Base-by-base conservation (phyloP, 2,113 vertebrate genomes). In the Tachysurus vachellii region DNA sequence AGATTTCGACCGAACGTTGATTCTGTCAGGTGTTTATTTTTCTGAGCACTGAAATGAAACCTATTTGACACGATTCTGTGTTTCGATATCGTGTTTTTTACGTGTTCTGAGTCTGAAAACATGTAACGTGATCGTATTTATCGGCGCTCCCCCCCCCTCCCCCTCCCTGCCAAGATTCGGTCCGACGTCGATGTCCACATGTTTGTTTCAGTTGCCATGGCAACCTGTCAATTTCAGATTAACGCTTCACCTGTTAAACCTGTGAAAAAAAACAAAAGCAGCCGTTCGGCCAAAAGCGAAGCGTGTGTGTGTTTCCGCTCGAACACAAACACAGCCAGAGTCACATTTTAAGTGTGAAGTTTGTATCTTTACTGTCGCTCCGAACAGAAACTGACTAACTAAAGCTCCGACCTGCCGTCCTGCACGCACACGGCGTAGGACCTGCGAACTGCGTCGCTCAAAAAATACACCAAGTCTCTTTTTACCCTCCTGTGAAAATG, bases 11-110 rank as follows among this genome's bases (percentile, higher is more conserved):
- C 54, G 2, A 57, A 57, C 76, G 11, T 12, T 11, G 8, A 21
- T 12, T 80, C 77, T 59, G 77, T 80, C 50, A 79, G 21, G 77
- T 59, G 77, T 54, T 79, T 54, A 8, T 53, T 77, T 77, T 79
- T 19, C 3, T 80, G 23, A 80, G 11, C 17, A 57, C 54, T 19
- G 16, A 59, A 19, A 42, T 28, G 17, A 53, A 23, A 23, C 44
- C 23, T 47, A 70, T 71, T 50, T 13, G 14, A 77, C 13, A 44
- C 17, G 17, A 59, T 80, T 21, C 76, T 31, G 76, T 28, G n/a
- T 31, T 54, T 21, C 36, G 19, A 17, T 44, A 23, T 73, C 4
- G 19, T 50, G 12, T 50, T 14, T 2, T 17, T 26, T 50, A 44
- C 36, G 36, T 76, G 6, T 26, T 14, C 21, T 50, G 42, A 21